Base-by-base conservation (phyloP, 2,888 invertebrate species). In the Ptycholaimellus sp. region DNA sequence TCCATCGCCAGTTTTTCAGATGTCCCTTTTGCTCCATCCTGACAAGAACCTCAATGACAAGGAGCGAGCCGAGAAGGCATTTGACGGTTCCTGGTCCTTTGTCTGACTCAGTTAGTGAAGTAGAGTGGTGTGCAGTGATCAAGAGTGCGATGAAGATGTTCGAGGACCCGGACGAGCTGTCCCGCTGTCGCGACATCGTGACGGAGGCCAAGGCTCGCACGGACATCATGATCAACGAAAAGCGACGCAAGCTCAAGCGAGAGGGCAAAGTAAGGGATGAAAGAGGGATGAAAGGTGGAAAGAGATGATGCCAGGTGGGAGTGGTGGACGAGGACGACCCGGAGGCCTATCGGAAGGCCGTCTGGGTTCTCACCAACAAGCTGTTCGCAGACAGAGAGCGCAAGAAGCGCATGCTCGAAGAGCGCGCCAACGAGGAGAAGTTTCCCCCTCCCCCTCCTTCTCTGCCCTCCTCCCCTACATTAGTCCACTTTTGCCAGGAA, bases 311-410 rank as follows among this genome's bases (percentile, higher is more conserved):
- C 58, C 11, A 59, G 56, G 41, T 42, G 1, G 53, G 49, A 16
- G 42, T 33, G 3, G 51, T 54, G 29, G 51, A 49, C 2, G 56
- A 56, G 37, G 55, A 57, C 38, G 45, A 48, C 22, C 48, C 51
- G 20, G 50, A 45, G 20, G 51, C 49, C 33, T 37, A 42, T 23
- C 25, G 25, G 63, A 85, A 85, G 63, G 76, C 90, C 3, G 71
- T 90, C 35, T 87, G 87, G 67, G 85, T 90, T n/a, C 77, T 90
- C 73, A 90, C 87, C 11, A 90, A 87, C 80, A 90, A 96, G 67
- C 69, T 85, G 42, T 72, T 73, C 60, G 96, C 96, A 35, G 96
- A 99, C 57, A 44, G 50, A 73, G 87, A 90, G 56, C 70, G 85
- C 36, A 78, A 83, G 62, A 68, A 70, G 33, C 73, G 81, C 51